Evolutionary conservation across 2,888 invertebrate genomes (phyloP), one percentile per base, ranked within the genome.

Genomic region (Sarcophaga subvicina): DNA sequence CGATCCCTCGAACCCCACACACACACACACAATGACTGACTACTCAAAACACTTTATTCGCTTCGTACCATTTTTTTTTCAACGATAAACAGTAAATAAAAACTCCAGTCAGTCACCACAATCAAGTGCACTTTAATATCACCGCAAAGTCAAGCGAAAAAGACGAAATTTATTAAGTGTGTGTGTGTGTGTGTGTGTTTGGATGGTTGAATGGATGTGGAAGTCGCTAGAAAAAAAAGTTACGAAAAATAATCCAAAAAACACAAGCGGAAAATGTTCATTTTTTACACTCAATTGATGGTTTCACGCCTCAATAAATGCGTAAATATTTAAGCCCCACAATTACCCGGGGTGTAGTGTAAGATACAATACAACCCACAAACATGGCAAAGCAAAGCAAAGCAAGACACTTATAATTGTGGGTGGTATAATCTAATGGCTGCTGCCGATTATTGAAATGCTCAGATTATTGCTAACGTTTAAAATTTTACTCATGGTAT

Each of bases 221-320:
- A 70, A 81, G 76, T 49, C 69, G 14, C 54, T 67, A n/a, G 59
- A 78, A 82, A 85, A 85, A 86, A 66, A 79, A 66, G 79, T 47
- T 73, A 73, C 75, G 83, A 77, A 17, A 54, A 54, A 49, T 14
- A 69, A 69, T 12, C 12, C 76, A 79, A 86, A 80, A 71, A 76
- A 72, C 11, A 49, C 4, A 54, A 54, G 17, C 14, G 54, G 54
- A 54, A 54, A 54, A 54, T 54, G 5, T 80, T 80, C 85, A 89
- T 37, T 37, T 88, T 92, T 92, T 90, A 90, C 90, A 92, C 92
- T 91, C 92, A 92, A 92, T 92, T 92, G 91, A 88, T 90, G 90
- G 90, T 90, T 92, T 91, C 89, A 91, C 90, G 92, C 92, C 90
- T 91, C 89, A 91, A 89, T 90, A 90, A 90, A 90, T 89, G 88